Evolutionary conservation across 2,113 vertebrate species (phyloP).

Genomic region (Dromas ardeola): DNA sequence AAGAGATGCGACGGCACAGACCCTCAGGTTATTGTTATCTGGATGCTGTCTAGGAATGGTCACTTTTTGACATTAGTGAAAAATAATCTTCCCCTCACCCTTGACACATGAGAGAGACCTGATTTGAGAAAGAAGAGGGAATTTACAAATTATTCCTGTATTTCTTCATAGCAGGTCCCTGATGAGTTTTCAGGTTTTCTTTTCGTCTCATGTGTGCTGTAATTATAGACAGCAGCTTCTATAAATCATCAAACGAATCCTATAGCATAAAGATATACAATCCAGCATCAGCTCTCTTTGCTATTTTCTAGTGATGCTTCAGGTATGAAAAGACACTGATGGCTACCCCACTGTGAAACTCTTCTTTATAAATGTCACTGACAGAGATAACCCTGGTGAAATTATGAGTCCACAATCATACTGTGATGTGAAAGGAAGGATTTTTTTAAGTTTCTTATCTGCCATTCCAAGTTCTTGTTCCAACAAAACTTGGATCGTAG

Average conservation of each 20-base stretch:
- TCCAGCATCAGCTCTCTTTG: background rate
- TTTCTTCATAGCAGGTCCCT: background rate
- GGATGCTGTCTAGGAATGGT: background rate
- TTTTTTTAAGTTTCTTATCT: background rate
- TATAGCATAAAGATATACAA: background rate
- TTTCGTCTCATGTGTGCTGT: background rate
- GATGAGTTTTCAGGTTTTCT: background rate
- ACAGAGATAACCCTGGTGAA: background rate
- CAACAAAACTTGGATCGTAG: background rate
- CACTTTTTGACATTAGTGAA: background rate
- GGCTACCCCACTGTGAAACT: background rate
- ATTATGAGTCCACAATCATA: background rate
- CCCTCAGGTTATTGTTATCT: background rate
- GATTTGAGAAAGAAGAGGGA: background rate
- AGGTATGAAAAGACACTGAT: slow-evolving; percentile 28
- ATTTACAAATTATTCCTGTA: background rate
- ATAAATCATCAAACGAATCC: background rate
- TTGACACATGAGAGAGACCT: background rate
- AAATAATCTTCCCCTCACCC: background rate
- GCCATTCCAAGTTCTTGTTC: background rate
- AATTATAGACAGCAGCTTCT: slow-evolving; percentile 1
- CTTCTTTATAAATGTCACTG: background rate
- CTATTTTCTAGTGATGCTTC: slow-evolving; percentile 35
- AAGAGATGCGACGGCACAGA: background rate
- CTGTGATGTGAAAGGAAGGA: background rate